phyloP scores from a whole-genome alignment of 30 jellyfish, hydroid and myxozoan species.

The Aurelia sp. region DNA sequence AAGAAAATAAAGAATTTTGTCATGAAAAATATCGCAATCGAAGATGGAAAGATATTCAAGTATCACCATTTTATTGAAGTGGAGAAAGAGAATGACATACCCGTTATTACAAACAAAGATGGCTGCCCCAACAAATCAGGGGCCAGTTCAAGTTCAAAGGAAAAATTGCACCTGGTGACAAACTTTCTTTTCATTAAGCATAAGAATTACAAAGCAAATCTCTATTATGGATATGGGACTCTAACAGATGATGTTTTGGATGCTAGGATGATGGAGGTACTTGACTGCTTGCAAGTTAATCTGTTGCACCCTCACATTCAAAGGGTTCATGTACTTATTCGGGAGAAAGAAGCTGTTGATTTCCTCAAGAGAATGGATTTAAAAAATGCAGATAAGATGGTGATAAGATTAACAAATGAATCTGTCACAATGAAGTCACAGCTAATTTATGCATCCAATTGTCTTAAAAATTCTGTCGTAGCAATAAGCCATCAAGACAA shows the following conservation, averaged over 20 bases:
- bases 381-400: slow-evolving; percentile 47
- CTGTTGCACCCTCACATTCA: slow-evolving; percentile 69
- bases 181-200: slow-evolving; percentile 73
- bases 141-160: no score
- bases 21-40: no score
- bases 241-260: slow-evolving; percentile 66
- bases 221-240: slow-evolving; percentile 42
- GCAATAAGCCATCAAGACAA: slow-evolving; percentile 81
- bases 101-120: no score
- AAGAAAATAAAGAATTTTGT: no score
- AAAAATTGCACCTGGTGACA: slow-evolving; percentile 75
- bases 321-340: slow-evolving; percentile 74
- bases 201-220: slow-evolving; percentile 35
- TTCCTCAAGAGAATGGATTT: slow-evolving; percentile 54
- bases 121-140: no score
- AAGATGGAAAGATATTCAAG: no score
- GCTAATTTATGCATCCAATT: slow-evolving; percentile 66
- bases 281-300: slow-evolving; percentile 68
- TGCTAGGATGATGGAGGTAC: slow-evolving; percentile 83
- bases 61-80: no score
- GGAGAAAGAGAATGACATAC: no score
- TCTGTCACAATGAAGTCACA: slow-evolving; percentile 78
- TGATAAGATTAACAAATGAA: slow-evolving; percentile 66
- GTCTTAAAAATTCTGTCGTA: slow-evolving; percentile 57
- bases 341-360: slow-evolving; percentile 48